Evolutionary conservation across 2,797 vertebrate genomes (phyloP).

Genomic region (Coendou prehensilis): DNA sequence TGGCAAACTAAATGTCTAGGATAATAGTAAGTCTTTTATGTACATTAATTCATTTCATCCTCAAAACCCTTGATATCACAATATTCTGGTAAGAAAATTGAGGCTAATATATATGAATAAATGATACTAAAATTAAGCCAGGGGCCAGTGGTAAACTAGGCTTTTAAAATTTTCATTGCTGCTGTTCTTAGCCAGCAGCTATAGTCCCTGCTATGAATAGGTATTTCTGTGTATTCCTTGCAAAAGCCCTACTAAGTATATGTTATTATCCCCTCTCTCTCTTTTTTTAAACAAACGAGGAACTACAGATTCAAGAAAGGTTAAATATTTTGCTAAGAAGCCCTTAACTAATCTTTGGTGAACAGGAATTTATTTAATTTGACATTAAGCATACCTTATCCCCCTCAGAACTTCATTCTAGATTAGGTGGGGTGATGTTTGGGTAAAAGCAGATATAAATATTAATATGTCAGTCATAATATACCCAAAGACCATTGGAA

Average conservation of each 20-base stretch:
- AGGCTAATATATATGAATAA: not conserved
- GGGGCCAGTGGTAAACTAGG: not conserved
- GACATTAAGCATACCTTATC: not conserved
- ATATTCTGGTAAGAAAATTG: not conserved
- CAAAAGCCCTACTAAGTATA: not conserved
- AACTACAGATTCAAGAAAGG: not conserved
- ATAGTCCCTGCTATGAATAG: not conserved
- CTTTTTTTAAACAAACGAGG: not conserved
- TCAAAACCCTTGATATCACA: not conserved
- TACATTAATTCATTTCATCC: conserved; percentile 18
- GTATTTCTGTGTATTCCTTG: not conserved
- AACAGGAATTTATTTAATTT: not conserved
- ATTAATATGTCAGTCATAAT: not conserved
- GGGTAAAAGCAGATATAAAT: not conserved
- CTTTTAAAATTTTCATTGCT: not conserved
- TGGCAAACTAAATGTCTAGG: not conserved
- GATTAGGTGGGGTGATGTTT: not conserved
- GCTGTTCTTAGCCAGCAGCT: not conserved
- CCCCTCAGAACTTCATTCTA: not conserved
- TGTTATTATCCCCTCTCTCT: not conserved
- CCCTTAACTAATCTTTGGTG: not conserved
- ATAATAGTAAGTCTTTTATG: not conserved
- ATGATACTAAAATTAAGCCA: not conserved
- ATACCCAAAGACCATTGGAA: not conserved
- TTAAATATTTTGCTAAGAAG: not conserved